A percentile compares a stretch with the other conserved stretches of the same genome.
Conservation (phyloP, 2,113 vertebrate genomes). For the Glaucidium brasilianum region DNA sequence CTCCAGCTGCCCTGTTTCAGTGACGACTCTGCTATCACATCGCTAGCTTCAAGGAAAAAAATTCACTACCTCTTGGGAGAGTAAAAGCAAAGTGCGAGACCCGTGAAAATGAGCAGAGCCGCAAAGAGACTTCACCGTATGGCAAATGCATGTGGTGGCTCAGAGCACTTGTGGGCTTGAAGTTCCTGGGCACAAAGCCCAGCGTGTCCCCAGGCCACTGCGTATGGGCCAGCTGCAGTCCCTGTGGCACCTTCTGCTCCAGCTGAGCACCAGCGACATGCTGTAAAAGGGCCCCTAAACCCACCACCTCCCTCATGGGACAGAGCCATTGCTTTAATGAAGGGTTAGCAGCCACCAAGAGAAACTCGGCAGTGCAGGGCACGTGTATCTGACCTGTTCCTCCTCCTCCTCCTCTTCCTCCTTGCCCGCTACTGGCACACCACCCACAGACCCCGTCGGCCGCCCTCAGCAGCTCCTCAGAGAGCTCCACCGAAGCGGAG, state of each 20-base stretch:
- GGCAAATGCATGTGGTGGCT: rapidly evolving
- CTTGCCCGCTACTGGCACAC: not conserved
- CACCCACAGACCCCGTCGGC: not conserved
- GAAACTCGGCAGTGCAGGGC: not conserved
- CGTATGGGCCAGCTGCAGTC: not conserved
- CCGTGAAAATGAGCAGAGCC: not conserved
- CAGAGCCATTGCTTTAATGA: not conserved
- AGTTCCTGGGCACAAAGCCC: not conserved
- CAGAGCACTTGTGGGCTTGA: not conserved
- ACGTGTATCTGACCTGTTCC: not conserved
- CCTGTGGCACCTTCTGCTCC: not conserved
- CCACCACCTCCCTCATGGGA: not conserved
- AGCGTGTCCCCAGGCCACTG: rapidly evolving
- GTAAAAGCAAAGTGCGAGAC: not conserved
- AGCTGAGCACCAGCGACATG: not conserved
- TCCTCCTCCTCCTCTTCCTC: not conserved
- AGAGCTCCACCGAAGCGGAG: not conserved
- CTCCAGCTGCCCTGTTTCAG: not conserved
- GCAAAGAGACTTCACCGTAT: not conserved
- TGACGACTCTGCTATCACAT: not conserved
- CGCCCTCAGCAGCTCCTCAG: not conserved
- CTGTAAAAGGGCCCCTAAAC: rapidly evolving
- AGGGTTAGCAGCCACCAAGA: not conserved
- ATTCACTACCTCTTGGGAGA: not conserved
- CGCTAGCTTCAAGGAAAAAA: not conserved